Base-by-base conservation (phyloP, 2,888 invertebrate genomes). In the Rhodophaea formosa region DNA sequence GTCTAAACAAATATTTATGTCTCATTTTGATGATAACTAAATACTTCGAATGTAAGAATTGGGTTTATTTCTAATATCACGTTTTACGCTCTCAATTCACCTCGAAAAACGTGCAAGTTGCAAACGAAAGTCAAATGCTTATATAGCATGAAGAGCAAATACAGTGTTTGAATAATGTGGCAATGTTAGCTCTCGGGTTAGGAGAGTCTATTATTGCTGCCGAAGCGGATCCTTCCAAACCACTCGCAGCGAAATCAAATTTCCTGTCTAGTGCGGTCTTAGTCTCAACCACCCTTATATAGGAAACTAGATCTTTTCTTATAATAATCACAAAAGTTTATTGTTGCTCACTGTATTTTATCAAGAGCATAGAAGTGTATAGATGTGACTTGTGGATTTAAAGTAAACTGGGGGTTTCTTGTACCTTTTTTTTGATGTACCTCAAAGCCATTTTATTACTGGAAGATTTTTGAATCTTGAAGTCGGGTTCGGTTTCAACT, bases 101-200 rank as follows among this genome's bases (percentile, higher is more conserved):
- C 23, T 23, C 23, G 23, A 3, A 2, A 5, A 23, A 23, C 23
- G 2, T 23, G 12, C 39, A 39, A 12, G 3, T 35, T n/a, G 10
- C 12, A 10, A 39, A n/a, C 12, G 12, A n/a, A 39, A 39, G 39
- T 1, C 39, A 12, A 12, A 12, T 12, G n/a, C 39, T 46, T 23
- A 1, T 23, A 12, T 23, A 23, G 1, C 2, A 23, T 23, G n/a
- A n/a, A n/a, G n/a, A 23, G 17, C 17, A 23, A 12, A 17, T 17
- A 46, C 46, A 46, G 17, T 46, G 46, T 29, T 46, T 46, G 46
- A 46, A 46, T 46, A 46, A 46, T 46, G n/a, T n/a, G 29, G 46
- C 39, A 46, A 46, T 23, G 44, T 45, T 45, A 23, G 46, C 46
- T 46, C n/a, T 29, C 23, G 23, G 23, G 46, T 46, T 46, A 23